Conservation (phyloP, 2,797 vertebrate species). For the Telmatherina bonti region DNA sequence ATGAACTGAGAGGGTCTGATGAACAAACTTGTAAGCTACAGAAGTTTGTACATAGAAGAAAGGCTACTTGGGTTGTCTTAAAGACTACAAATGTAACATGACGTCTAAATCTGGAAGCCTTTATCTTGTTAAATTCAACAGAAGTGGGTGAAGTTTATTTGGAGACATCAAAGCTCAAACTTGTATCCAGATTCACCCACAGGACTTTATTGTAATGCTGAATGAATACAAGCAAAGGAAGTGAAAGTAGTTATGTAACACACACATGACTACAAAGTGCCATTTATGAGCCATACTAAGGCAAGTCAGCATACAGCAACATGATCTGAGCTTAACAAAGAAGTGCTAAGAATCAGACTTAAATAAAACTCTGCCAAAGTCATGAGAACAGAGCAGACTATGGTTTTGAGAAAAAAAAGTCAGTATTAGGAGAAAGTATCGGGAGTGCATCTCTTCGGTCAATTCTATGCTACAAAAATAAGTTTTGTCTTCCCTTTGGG, state of each 20-base stretch:
- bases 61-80: too few relatives aligned
- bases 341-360: neutral
- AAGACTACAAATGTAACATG: neutral
- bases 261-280: conserved; percentile 17
- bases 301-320: neutral
- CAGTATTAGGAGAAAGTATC: neutral
- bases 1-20: too few relatives aligned
- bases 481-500: neutral
- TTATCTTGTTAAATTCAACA: neutral
- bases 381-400: neutral
- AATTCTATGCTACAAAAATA: neutral
- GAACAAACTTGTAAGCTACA: too few relatives aligned
- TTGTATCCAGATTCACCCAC: neutral
- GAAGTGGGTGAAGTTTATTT: neutral
- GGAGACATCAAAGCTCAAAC: neutral
- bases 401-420: too few relatives aligned
- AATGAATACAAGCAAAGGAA: conserved; percentile 25
- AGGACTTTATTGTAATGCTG: conserved; percentile 36
- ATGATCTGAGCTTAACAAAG: neutral
- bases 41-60: too few relatives aligned
- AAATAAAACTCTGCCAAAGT: neutral
- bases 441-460: conserved; percentile 4
- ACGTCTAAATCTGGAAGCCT: neutral
- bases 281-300: conserved; percentile 24
- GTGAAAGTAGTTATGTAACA: conserved; percentile 33